These are phyloP conservation scores for Drosophila grimshawi DNA, from an alignment of 1,140 invertebrate species.

Conservation along the genomic window DNA sequence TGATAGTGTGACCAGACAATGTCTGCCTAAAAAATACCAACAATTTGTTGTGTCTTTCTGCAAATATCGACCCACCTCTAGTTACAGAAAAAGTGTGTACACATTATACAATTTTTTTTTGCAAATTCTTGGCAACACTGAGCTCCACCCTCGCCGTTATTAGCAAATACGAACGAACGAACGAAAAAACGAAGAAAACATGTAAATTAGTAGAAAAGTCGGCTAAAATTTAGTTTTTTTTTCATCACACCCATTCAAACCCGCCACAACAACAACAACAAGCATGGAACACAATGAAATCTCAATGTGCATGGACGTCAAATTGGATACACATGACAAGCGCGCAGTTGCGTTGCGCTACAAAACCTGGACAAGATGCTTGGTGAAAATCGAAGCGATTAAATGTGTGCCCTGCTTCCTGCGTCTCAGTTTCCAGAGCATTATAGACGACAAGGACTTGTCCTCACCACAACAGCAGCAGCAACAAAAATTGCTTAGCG, in stretches of 20 bases:
- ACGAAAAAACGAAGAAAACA: slow-evolving; percentile 25
- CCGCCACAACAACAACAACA: not conserved
- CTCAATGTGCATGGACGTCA: slow-evolving; percentile 81
- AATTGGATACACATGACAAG: slow-evolving; percentile 82
- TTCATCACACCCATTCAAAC: slow-evolving; percentile 30
- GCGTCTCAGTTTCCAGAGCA: slow-evolving; percentile 67
- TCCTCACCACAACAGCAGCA: slow-evolving; percentile 10
- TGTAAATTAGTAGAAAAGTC: slow-evolving; percentile 35
- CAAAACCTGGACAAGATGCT: slow-evolving; percentile 77
- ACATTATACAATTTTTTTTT: not conserved
- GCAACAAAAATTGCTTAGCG: slow-evolving; percentile 44
- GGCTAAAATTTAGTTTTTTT: slow-evolving; percentile 43
- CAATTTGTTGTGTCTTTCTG: not conserved
- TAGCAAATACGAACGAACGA: slow-evolving; percentile 21
- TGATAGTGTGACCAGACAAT: slow-evolving; percentile 34
- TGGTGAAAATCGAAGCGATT: slow-evolving; percentile 83
- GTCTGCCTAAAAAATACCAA: slow-evolving; percentile 11
- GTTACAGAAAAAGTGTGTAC: not conserved
- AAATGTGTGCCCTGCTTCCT: slow-evolving; percentile 82
- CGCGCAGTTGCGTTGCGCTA: slow-evolving; percentile 71
- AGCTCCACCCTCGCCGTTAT: slow-evolving; percentile 48
- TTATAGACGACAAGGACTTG: slow-evolving; percentile 9
- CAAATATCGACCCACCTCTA: not conserved
- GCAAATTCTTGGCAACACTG: slow-evolving; percentile 10
- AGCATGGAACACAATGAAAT: slow-evolving; percentile 82